Evolutionary conservation across 92 coral and sea anemone genomes (phyloP).

Genomic region (Meandrina meandrites): DNA sequence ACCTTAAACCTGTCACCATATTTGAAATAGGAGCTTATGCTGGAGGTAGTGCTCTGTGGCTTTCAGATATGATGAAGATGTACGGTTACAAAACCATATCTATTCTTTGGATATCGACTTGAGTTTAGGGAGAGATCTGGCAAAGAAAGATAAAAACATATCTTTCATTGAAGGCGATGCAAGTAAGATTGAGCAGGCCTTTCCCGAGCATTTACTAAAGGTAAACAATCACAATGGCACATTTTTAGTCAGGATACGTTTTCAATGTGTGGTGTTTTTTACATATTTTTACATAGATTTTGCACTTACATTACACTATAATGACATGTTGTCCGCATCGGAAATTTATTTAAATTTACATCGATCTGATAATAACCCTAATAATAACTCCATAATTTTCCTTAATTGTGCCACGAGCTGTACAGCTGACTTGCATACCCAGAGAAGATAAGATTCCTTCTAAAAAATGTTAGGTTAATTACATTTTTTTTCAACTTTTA

Average conservation of each 20-base stretch:
- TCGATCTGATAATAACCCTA: no score
- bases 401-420: neutral
- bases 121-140: neutral
- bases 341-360: no score
- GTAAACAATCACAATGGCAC: neutral
- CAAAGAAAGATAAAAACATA: neutral
- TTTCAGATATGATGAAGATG: neutral
- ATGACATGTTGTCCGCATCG: no score
- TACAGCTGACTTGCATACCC: neutral
- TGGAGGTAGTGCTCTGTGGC: neutral
- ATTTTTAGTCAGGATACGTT: no score
- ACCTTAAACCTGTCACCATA: neutral
- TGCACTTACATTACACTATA: no score
- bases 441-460: neutral
- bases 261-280: no score
- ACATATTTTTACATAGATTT: no score
- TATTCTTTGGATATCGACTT: neutral
- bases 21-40: neutral
- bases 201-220: neutral
- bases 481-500: neutral
- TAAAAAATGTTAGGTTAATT: no score
- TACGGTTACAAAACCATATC: neutral
- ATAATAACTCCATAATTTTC: no score
- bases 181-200: neutral
- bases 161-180: neutral